Base-by-base conservation (phyloP, 2,797 vertebrate species). In the Cryptoprocta ferox region DNA sequence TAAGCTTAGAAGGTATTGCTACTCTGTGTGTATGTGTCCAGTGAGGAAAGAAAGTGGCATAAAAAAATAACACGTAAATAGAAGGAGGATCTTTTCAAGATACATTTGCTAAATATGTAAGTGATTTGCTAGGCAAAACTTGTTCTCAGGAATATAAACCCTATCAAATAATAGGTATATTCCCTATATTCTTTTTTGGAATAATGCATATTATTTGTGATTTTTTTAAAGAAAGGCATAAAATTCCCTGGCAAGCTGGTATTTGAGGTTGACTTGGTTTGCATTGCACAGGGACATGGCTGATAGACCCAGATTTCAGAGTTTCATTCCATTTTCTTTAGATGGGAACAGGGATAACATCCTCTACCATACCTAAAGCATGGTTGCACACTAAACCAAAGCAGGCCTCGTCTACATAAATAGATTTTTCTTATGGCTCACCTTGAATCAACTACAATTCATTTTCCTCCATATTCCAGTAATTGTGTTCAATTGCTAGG, bases 391-490 rank as follows among this genome's bases (percentile, higher is more conserved):
- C 65, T 75, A 18, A 97, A 56, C 42, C 59, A 89, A 26, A 30
- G 28, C 39, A 42, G 11, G 71, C 6, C 53, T 76, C 35, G 76
- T 89, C 39, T 10, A 18, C 24, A 89, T 76, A 95, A 94, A 50
- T 5, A 63, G 5, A 0, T 50, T 94, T 95, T 82, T 88, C 65
- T 56, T 80, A 35, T 56, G 39, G 11, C 13, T 95, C 48, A 39
- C 86, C 32, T 88, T 35, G 70, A 83, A 87, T 79, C 86, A 73
- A 56, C 2, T 66, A 70, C 78, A 90, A 65, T 63, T 96, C 84
- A 95, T 96, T 95, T 97, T 84, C 28, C 95, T 91, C 73, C 66
- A 83, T 35, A n/a, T 95, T 96, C 79, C 59, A 94, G 70, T 28
- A 63, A 93, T 94, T 91, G 87, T 73, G 80, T 56, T 97, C 87